A percentile compares a stretch with the other conserved stretches of the same genome.
Conservation (phyloP, 1,140 invertebrate species). For the Drosophila virilis region DNA sequence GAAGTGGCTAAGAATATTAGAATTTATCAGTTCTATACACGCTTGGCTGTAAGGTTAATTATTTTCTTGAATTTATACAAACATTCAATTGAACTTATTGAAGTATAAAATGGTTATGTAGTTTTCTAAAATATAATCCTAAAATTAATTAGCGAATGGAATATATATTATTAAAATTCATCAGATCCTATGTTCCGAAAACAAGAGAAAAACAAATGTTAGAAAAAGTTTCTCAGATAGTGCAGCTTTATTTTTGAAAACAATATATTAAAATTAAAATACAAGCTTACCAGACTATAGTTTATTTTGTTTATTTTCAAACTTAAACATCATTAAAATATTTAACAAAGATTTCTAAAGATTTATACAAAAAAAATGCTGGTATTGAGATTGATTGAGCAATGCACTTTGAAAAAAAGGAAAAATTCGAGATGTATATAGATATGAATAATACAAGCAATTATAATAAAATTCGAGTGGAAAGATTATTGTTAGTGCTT, state of each 20-base stretch:
- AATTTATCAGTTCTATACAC: too few species aligned
- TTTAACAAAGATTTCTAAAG: constrained; percentile 22
- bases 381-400: constrained; percentile 31
- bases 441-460: constrained; percentile 5
- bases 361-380: constrained; percentile 25
- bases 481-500: constrained; percentile 26
- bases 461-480: constrained; percentile 59
- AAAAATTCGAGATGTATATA: constrained; percentile 35
- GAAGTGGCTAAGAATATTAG: too few species aligned
- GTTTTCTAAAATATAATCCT: too few species aligned
- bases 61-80: too few species aligned
- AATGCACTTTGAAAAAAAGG: constrained; percentile 2
- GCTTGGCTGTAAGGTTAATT: too few species aligned
- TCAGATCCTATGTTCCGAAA: background rate
- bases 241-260: background rate
- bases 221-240: background rate
- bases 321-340: constrained; percentile 27
- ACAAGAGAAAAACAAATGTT: too few species aligned
- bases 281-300: constrained; percentile 1
- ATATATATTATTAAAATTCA: background rate
- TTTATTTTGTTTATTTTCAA: constrained; percentile 33
- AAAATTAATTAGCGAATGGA: too few species aligned
- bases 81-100: too few species aligned
- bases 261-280: constrained; percentile 1
- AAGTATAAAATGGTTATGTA: too few species aligned